Evolutionary conservation across 2,888 invertebrate genomes (phyloP), one percentile per base, ranked within the genome.

Genomic region (Tipula vernalis): DNA sequence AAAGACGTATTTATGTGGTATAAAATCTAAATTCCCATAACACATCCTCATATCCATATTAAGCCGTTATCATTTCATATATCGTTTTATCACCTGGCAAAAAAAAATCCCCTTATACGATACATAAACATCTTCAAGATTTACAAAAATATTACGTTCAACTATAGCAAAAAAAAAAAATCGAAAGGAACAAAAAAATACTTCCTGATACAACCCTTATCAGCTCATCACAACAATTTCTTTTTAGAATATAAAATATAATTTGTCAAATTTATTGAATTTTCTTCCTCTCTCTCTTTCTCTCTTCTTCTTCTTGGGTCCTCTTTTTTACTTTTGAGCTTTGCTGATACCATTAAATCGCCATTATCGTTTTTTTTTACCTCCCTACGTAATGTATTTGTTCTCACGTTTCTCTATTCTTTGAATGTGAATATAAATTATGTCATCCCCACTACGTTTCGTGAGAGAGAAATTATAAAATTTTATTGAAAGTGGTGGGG

Each of bases 251-350:
- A 71, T 71, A 71, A 28, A 71, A 71, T 28, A 28, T 71, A 71
- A 71, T 71, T 71, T 71, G 71, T 71, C 71, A 71, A 71, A 71
- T 71, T 71, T 71, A 71, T 71, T 71, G 71, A 71, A 71, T 71
- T 71, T 28, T 28, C 71, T 71, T 28, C 28, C 71, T 71, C 71
- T 71, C 44, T 41, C 3, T 41, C 41, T 10, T 3, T 2, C 10
- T 3, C 57, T 51, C 15, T 51, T 51, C 51, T 13, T n/a, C 5
- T 51, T 51, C 5, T 15, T 51, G n/a, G 4, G 15, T 15, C 15
- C 15, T 51, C 28, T 51, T 51, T 51, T 51, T 51, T 51, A 44
- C 6, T 51, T 51, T 51, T 51, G 51, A 51, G 51, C 51, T 71
- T 71, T 71, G 71, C 28, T 71, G 71, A 71, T 71, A 71, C 71